Percentiles rank a stretch among this genome's conserved stretches.
Conservation (phyloP, 1,140 invertebrate species). For the Cherax destructor region DNA sequence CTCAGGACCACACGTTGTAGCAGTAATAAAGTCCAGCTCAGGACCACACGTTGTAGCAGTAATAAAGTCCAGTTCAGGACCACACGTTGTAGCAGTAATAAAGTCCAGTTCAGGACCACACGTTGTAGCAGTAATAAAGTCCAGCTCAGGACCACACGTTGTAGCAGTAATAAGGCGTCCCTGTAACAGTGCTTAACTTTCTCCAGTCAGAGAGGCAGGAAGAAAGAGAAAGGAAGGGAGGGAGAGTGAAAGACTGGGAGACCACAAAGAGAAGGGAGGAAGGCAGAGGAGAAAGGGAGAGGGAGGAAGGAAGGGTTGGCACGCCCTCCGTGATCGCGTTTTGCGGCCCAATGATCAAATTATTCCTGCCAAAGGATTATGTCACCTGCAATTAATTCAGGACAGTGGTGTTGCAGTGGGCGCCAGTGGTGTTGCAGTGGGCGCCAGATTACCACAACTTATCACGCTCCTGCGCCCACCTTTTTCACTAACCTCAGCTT, state of each 20-base stretch:
- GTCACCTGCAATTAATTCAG: constrained; percentile 46
- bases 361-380: constrained; percentile 19
- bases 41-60: too few relatives aligned
- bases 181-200: too few relatives aligned
- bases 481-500: background rate
- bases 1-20: too few relatives aligned
- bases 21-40: too few relatives aligned
- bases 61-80: too few relatives aligned
- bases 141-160: too few relatives aligned
- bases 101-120: too few relatives aligned
- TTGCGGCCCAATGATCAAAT: constrained; percentile 39
- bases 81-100: too few relatives aligned
- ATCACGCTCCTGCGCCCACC: background rate
- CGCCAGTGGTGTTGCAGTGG: background rate
- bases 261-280: background rate
- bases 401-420: background rate
- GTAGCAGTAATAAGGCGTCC: too few relatives aligned
- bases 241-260: background rate
- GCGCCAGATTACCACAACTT: constrained; percentile 4
- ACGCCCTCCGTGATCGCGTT: constrained; percentile 16
- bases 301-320: constrained; percentile 1
- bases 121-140: too few relatives aligned
- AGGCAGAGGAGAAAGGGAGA: constrained; percentile 12
- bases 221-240: background rate
- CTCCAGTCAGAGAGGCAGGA: too few relatives aligned